Conservation (phyloP, 1,140 invertebrate genomes). For the Drosophila asahinai region DNA sequence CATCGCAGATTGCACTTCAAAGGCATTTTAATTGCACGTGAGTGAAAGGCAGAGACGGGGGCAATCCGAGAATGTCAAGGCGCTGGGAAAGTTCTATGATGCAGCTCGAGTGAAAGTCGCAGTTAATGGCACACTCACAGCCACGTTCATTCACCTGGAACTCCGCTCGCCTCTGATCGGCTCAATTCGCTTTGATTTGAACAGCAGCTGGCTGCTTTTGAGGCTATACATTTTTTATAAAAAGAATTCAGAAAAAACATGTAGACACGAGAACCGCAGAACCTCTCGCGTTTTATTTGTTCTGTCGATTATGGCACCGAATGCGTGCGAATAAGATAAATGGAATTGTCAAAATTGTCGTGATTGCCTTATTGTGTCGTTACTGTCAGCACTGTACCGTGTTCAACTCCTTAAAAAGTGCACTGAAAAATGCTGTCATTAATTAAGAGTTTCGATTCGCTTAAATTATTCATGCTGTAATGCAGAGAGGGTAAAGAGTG, state of each 20-base stretch:
- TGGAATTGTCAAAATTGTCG: constrained; percentile 58
- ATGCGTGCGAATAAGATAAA: constrained; percentile 63
- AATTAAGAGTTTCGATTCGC: constrained; percentile 16
- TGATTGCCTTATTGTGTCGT: constrained; percentile 29
- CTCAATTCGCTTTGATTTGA: constrained; percentile 12
- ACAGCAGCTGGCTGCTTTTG: constrained; percentile 39
- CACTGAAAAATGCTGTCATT: constrained; percentile 30
- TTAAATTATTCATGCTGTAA: constrained; percentile 39
- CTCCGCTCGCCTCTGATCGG: background rate
- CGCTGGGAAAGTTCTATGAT: constrained; percentile 58
- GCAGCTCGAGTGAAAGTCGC: constrained; percentile 50
- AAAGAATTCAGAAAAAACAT: background rate
- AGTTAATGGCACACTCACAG: constrained; percentile 12
- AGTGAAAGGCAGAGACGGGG: constrained; percentile 22
- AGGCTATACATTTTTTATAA: constrained; percentile 29
- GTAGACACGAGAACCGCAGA: constrained; percentile 17
- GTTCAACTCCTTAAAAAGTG: constrained; percentile 32
- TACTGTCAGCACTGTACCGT: constrained; percentile 17
- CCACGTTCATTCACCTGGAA: constrained; percentile 51
- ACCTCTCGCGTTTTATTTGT: constrained; percentile 41
- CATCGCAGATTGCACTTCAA: constrained; percentile 63
- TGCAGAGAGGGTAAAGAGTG: background rate
- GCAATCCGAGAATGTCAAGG: constrained; percentile 56
- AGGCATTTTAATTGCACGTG: constrained; percentile 76
- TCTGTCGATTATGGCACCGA: constrained; percentile 57